Conservation (phyloP, 1,140 invertebrate species). For the Chrysomallon squamiferum region DNA sequence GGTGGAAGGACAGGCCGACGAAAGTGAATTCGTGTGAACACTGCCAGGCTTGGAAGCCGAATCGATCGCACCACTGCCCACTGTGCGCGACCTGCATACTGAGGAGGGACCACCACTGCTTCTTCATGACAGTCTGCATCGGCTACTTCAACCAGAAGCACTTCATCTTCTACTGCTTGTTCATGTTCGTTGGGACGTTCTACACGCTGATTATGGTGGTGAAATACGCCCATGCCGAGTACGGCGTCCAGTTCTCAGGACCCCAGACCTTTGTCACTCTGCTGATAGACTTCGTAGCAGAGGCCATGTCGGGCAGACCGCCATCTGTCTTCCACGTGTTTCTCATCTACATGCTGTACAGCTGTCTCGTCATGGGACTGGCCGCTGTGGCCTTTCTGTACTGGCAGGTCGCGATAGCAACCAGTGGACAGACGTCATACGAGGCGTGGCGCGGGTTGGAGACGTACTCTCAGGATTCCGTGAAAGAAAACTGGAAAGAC, state of each 20-base stretch:
- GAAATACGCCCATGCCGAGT: slow-evolving; percentile 30
- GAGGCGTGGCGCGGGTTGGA: slow-evolving; percentile 59
- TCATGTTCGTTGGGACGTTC: slow-evolving; percentile 66
- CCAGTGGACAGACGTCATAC: slow-evolving; percentile 74
- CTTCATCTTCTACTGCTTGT: slow-evolving; percentile 83
- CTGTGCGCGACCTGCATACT: slow-evolving; percentile 82
- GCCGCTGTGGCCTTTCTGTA: slow-evolving; percentile 50
- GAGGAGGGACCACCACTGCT: slow-evolving; percentile 94
- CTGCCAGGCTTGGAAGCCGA: slow-evolving; percentile 38
- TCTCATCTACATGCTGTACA: slow-evolving; percentile 72
- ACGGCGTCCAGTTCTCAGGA: slow-evolving; percentile 30
- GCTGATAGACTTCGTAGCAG: slow-evolving; percentile 3
- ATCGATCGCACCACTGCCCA: slow-evolving; percentile 81
- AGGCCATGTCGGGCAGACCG: not conserved
- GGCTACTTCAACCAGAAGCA: slow-evolving; percentile 90
- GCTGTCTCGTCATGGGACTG: slow-evolving; percentile 56
- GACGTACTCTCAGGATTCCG: not conserved
- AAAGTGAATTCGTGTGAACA: slow-evolving; percentile 32
- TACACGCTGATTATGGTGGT: slow-evolving; percentile 33
- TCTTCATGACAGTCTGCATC: slow-evolving; percentile 87
- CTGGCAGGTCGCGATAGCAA: slow-evolving; percentile 67
- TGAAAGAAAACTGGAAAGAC: slow-evolving; percentile 9
- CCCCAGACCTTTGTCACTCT: slow-evolving; percentile 23
- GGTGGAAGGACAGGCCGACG: not conserved
- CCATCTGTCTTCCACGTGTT: slow-evolving; percentile 63